A percentile compares a stretch with the other conserved stretches of the same genome.
Conservation (phyloP, 1,140 invertebrate genomes). For the Armadillidium nasatum region DNA sequence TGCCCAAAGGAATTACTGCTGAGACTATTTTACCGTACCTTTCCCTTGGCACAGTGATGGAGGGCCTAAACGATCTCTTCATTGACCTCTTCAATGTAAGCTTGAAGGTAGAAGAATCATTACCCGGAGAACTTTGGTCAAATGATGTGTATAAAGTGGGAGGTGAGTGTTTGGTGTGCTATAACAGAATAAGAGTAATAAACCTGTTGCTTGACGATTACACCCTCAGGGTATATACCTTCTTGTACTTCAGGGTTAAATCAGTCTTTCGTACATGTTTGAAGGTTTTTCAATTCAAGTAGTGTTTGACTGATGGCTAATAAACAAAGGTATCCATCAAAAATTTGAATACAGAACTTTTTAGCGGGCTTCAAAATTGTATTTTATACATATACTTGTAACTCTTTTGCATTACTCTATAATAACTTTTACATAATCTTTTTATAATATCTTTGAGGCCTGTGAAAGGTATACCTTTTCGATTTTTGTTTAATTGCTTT, state of each 20-base stretch:
- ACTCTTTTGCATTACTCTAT: background rate
- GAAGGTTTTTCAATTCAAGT: too few relatives aligned
- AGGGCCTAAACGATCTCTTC: slow-evolving; percentile 79
- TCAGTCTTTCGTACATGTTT: too few relatives aligned
- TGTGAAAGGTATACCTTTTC: background rate
- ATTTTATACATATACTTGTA: too few relatives aligned
- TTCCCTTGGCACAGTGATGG: slow-evolving; percentile 91
- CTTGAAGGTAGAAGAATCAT: slow-evolving; percentile 55
- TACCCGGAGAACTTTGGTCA: slow-evolving; percentile 1
- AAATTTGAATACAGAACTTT: too few relatives aligned
- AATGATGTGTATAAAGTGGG: slow-evolving; percentile 23
- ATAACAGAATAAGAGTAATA: background rate
- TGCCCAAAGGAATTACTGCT: slow-evolving; percentile 58
- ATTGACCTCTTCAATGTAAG: slow-evolving; percentile 72
- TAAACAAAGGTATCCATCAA: too few relatives aligned
- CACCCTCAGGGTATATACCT: too few relatives aligned
- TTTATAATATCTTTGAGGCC: background rate
- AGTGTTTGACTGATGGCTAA: too few relatives aligned
- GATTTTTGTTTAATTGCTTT: too few relatives aligned
- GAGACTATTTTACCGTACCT: slow-evolving; percentile 80
- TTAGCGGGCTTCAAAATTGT: too few relatives aligned
- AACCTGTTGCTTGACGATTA: background rate
- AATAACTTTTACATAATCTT: background rate
- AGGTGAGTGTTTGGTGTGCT: background rate
- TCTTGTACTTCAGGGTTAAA: too few relatives aligned